Evolutionary conservation across 2,113 vertebrate species (phyloP).

Genomic region (Acinonyx jubatus): DNA sequence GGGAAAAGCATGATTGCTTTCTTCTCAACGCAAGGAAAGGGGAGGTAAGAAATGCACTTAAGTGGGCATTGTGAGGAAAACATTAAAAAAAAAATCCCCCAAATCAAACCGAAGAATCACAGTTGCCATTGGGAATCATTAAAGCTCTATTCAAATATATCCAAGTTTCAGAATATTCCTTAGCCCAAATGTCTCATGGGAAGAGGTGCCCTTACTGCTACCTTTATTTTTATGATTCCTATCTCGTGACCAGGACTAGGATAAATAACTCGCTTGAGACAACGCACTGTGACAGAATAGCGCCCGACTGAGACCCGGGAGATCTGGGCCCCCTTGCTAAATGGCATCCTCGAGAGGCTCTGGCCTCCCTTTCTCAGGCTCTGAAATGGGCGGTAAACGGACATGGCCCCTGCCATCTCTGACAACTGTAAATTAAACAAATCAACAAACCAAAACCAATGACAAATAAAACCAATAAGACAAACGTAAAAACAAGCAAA

Average conservation of each 20-base stretch:
- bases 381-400: background rate
- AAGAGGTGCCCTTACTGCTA: background rate
- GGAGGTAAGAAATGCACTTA: background rate
- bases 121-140: background rate
- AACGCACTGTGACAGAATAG: background rate
- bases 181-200: no score
- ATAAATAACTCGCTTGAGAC: background rate
- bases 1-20: background rate
- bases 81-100: background rate
- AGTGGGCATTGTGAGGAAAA: background rate
- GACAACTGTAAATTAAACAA: background rate
- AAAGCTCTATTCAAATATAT: background rate
- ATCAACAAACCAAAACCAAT: background rate
- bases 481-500: background rate
- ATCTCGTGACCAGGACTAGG: background rate
- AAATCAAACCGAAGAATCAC: background rate
- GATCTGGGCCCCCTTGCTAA: background rate
- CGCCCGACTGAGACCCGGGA: background rate
- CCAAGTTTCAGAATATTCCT: background rate
- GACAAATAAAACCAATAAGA: background rate
- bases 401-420: background rate
- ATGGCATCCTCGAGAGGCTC: background rate
- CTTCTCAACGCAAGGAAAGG: background rate
- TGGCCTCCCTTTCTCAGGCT: background rate
- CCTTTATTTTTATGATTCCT: background rate